Percentiles rank a stretch among this genome's conserved stretches.
Conservation (phyloP, 2,797 vertebrate species). For the Xerus rutilus region DNA sequence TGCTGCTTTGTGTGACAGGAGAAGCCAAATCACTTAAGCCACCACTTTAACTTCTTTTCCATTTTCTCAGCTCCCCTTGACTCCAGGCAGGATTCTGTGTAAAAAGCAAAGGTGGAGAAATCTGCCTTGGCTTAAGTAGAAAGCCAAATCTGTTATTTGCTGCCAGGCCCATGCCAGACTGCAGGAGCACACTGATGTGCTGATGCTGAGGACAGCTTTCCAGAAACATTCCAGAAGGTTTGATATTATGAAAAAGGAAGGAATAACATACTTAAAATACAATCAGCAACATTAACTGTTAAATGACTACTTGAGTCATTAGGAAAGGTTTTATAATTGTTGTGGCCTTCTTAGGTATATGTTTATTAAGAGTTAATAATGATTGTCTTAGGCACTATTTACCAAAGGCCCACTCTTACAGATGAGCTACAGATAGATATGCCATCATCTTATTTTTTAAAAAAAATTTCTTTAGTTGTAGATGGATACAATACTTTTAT, state of each 20-base stretch:
- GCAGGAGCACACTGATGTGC: neutral
- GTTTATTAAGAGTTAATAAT: neutral
- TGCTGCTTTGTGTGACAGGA: neutral
- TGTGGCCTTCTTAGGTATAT: neutral
- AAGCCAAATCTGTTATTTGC: slow-evolving; percentile 17
- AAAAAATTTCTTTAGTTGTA: no score
- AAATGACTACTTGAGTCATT: slow-evolving; percentile 16
- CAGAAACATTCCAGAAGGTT: slow-evolving; percentile 28
- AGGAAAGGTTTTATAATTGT: neutral
- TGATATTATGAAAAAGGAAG: slow-evolving; percentile 38
- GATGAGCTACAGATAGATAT: neutral
- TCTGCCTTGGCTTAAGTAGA: neutral
- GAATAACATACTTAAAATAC: slow-evolving; percentile 24
- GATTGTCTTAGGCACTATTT: neutral
- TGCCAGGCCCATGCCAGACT: neutral
- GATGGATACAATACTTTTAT: no score
- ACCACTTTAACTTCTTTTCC: slow-evolving; percentile 15
- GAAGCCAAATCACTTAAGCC: slow-evolving; percentile 19
- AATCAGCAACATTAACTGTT: neutral
- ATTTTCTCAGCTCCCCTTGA: slow-evolving; percentile 33
- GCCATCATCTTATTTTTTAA: neutral
- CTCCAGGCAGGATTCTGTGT: neutral
- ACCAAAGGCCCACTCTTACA: neutral
- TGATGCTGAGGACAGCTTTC: slow-evolving; percentile 5
- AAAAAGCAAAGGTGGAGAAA: slow-evolving; percentile 53